Conservation (phyloP, 23 tunicate genomes). For the Corella eumyota region DNA sequence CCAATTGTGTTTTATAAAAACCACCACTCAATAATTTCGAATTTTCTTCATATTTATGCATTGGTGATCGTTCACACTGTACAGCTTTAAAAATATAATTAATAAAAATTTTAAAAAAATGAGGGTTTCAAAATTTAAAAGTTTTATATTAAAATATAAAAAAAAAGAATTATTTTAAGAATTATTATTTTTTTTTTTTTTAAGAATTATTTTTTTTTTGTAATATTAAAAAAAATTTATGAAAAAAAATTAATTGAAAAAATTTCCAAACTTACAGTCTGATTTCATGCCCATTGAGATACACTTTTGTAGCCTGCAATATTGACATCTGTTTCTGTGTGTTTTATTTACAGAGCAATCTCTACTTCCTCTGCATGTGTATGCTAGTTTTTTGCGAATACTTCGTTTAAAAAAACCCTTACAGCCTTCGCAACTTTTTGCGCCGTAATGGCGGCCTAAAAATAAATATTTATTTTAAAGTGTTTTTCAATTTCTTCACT, state of each 20-base stretch:
- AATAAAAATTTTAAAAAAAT: background rate
- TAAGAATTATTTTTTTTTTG: no score
- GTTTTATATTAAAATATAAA: background rate
- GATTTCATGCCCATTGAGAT: slow-evolving; percentile 72
- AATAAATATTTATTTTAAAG: no score
- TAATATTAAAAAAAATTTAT: no score
- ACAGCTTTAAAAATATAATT: slow-evolving; percentile 31
- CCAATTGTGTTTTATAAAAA: no score
- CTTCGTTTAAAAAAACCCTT: slow-evolving; percentile 91
- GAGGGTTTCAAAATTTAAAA: background rate
- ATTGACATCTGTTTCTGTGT: slow-evolving; percentile 93
- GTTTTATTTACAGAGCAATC: slow-evolving; percentile 82
- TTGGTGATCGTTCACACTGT: slow-evolving; percentile 81
- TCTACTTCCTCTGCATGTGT: slow-evolving; percentile 82
- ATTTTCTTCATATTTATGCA: slow-evolving; percentile 39
- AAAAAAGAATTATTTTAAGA: background rate
- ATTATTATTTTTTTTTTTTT: background rate
- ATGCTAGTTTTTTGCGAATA: slow-evolving; percentile 75
- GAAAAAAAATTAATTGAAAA: background rate
- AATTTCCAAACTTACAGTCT: slow-evolving; percentile 51
- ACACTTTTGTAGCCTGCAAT: slow-evolving; percentile 81
- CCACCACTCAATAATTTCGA: no score
- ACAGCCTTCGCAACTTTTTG: slow-evolving; percentile 94
- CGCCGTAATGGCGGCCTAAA: slow-evolving; percentile 83
- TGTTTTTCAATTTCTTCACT: no score